A percentile compares a stretch with the other conserved stretches of the same genome.
These are phyloP conservation scores for Xiphorhynchus elegans DNA, from an alignment of 2,113 vertebrate species.

Conservation along the genomic window DNA sequence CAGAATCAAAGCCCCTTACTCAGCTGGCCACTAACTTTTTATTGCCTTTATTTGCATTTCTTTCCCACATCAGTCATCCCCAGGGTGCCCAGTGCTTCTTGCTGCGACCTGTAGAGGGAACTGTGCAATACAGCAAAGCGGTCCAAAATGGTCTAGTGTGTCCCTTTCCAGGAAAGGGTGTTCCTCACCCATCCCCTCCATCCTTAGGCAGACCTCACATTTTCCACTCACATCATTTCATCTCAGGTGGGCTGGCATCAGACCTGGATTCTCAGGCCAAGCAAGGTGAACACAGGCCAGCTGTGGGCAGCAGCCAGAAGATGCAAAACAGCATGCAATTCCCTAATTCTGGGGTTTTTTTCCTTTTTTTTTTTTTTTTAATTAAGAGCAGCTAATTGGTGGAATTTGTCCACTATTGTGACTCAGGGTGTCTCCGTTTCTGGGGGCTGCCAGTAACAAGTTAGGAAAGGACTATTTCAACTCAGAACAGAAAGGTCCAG, in stretches of 20 bases:
- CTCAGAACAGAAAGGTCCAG: neutral
- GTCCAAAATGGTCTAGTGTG: neutral
- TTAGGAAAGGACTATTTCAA: slow-evolving; percentile 7
- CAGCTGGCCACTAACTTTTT: neutral
- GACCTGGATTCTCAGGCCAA: neutral
- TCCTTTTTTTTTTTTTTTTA: rapidly evolving
- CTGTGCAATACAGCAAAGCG: neutral
- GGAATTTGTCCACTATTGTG: neutral
- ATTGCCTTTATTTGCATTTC: slow-evolving; percentile 28
- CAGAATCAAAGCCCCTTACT: slow-evolving; percentile 2
- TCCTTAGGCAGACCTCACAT: neutral
- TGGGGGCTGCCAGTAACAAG: neutral
- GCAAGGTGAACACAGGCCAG: rapidly evolving
- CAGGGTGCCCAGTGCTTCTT: neutral
- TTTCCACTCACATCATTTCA: neutral
- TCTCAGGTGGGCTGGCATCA: neutral
- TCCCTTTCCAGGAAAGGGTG: neutral
- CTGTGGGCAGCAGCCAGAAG: neutral
- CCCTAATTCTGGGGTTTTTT: neutral
- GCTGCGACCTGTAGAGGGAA: slow-evolving; percentile 43
- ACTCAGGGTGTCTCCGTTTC: neutral
- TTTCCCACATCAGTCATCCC: slow-evolving; percentile 1
- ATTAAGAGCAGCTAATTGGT: neutral
- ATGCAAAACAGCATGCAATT: neutral
- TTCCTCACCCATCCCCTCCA: neutral